Evolutionary conservation across 1,140 invertebrate genomes (phyloP), one percentile per base, ranked within the genome.

Genomic region (Palaemon carinicauda): DNA sequence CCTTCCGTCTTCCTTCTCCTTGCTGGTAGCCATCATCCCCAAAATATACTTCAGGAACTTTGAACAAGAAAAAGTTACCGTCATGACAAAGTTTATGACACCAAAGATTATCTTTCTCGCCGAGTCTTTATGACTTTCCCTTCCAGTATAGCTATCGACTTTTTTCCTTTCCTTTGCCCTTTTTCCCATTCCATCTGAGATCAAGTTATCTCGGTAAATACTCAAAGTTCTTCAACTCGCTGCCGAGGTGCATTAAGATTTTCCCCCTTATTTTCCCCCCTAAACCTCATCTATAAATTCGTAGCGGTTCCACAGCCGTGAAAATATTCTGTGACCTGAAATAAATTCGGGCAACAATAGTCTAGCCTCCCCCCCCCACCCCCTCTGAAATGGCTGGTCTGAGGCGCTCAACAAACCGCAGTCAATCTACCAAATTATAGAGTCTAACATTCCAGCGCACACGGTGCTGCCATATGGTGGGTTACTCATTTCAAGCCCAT

Each of bases 361-460:
- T 24, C 27, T 27, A 31, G 27, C n/a, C n/a, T n/a, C n/a, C 24
- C 53, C 1, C 41, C 41, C 41, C 3, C 1, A 1, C 41, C 41
- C 41, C 41, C 5, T 4, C 0, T 7, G 41, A 60, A 80, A 80
- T 80, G 53, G 78, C 21, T 80, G 78, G 78, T 80, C 78, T 52
- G 78, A 80, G 52, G 78, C 78, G 78, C 78, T 60, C 78, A 80
- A 80, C 78, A 80, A 80, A 80, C 78, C 78, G 53, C 78, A 80
- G 54, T 80, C 78, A 56, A 80, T 80, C 78, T 80, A 80, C 78
- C 78, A 80, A 80, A 80, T 80, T 80, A 80, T 80, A 54, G 78
- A 60, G 53, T 19, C 53, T 60, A 60, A 60, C 78, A 80, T 80
- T 80, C 31, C 54, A 52, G 53, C n/a, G 78, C 53, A 54, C 78